A percentile compares a stretch with the other conserved stretches of the same genome.
Conservation (phyloP, 2,113 vertebrate species). For the Pterocles orientalis region DNA sequence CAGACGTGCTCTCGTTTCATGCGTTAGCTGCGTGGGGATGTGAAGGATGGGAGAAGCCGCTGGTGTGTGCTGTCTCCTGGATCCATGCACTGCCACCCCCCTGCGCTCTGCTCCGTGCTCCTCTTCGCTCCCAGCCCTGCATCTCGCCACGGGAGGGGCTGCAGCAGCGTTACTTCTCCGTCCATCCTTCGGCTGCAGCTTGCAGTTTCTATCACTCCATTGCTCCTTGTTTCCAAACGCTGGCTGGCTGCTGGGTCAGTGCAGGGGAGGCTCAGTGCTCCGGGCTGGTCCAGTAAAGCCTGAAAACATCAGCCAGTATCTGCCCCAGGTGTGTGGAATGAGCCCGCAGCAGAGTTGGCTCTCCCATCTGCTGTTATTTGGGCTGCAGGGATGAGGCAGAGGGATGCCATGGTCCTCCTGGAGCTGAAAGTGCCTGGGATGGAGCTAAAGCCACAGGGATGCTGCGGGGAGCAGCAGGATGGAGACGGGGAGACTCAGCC, state of each 20-base stretch:
- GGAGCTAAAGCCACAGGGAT: not conserved
- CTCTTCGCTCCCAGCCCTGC: not conserved
- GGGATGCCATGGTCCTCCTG: not conserved
- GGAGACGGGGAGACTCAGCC: accelerated
- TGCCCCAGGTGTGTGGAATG: accelerated
- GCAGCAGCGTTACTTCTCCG: not conserved
- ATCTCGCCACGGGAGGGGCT: not conserved
- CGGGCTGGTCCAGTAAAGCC: accelerated
- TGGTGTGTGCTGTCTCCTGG: not conserved
- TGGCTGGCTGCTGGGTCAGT: accelerated
- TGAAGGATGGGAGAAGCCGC: not conserved
- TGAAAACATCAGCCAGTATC: not conserved
- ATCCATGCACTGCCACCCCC: too few relatives aligned
- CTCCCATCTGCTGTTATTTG: not conserved
- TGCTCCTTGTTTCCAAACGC: not conserved
- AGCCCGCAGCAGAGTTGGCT: not conserved
- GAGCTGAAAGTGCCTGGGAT: not conserved
- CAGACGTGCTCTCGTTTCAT: not conserved
- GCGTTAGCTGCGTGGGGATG: not conserved
- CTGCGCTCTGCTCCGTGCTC: too few relatives aligned
- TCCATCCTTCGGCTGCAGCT: not conserved
- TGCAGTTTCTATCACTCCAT: not conserved
- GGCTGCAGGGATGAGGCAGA: not conserved
- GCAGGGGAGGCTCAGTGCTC: not conserved
- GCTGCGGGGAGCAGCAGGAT: not conserved